Percentiles rank a stretch among this genome's conserved stretches.
Conservation (phyloP, 2,113 vertebrate species). For the Seriola aureovittata region DNA sequence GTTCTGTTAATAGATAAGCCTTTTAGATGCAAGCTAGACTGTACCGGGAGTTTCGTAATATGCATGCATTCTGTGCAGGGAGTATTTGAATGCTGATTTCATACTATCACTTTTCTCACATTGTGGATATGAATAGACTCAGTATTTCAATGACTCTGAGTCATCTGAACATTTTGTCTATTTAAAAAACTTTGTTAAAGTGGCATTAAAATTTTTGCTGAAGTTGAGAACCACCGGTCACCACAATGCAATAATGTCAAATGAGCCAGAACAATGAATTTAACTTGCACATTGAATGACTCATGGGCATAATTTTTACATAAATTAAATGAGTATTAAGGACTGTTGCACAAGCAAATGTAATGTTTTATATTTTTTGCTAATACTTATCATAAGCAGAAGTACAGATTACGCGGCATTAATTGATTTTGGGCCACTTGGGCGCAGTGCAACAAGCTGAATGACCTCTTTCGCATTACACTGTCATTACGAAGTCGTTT, state of each 20-base stretch:
- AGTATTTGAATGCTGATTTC: slow-evolving; percentile 6
- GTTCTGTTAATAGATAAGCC: slow-evolving; percentile 22
- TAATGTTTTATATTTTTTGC: neutral
- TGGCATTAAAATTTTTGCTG: slow-evolving; percentile 30
- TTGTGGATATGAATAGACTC: slow-evolving; percentile 8
- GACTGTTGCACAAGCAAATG: neutral
- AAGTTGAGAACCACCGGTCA: slow-evolving; percentile 5
- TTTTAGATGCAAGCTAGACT: slow-evolving; percentile 32
- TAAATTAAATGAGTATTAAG: slow-evolving; percentile 10
- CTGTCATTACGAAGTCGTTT: neutral
- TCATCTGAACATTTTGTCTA: slow-evolving; percentile 39
- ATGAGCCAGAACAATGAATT: slow-evolving; percentile 36
- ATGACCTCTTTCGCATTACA: slow-evolving; percentile 3
- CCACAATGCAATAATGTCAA: slow-evolving; percentile 38
- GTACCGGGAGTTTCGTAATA: slow-evolving; percentile 15
- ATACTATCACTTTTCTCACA: slow-evolving; percentile 14
- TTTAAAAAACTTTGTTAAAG: slow-evolving; percentile 33
- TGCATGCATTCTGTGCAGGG: slow-evolving; percentile 19
- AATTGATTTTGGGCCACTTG: neutral
- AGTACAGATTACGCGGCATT: neutral
- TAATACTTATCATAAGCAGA: neutral
- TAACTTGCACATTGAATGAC: slow-evolving; percentile 6
- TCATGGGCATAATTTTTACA: slow-evolving; percentile 4
- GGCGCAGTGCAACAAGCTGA: neutral
- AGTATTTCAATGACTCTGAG: slow-evolving; percentile 42